Evolutionary conservation across 1,140 invertebrate species (phyloP), one percentile per base, ranked within the genome.

Genomic region (Cephus cinctus): DNA sequence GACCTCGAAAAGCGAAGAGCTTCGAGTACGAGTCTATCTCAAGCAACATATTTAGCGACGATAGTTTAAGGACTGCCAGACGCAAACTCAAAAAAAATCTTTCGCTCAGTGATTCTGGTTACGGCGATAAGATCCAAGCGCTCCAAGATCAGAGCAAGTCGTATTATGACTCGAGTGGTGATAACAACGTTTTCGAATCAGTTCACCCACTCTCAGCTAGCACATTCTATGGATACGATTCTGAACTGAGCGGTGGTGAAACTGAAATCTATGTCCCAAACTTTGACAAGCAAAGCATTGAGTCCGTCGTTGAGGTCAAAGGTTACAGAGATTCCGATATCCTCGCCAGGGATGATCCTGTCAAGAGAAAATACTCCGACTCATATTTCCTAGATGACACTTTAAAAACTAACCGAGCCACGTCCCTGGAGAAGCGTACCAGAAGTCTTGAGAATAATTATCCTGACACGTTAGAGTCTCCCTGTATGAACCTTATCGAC

Each of bases 1-100:
- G 59, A 61, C 43, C 49, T 5, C 40, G 19, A 8, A 19, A 19
- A 4, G 18, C 18, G 9, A 69, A 65, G 56, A 77, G 69, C 54
- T 73, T 76, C 47, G 73, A 77, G 48, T 74, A 71, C 54, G 67
- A 73, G 42, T 67, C 56, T 47, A 54, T 74, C 6, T 69, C 71
- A 2, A 65, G 52, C 40, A 76, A 76, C 53, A 75, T 77, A 58
- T 77, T 76, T 60, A 77, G 75, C 59, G 75, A 77, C 54, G 75
- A 77, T 50, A 77, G 73, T 55, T 54, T 77, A 2, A 56, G 69
- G 44, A 77, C 73, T 18, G 72, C 75, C 21, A 54, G 75, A 27
- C 54, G 68, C 41, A 76, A 76, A 53, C 61, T 76, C 23, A 77
- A 75, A 53, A 65, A 64, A 43, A 75, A 73, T 45, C 50, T 77